Conservation (phyloP, 2,888 invertebrate genomes). For the Acleris holmiana region DNA sequence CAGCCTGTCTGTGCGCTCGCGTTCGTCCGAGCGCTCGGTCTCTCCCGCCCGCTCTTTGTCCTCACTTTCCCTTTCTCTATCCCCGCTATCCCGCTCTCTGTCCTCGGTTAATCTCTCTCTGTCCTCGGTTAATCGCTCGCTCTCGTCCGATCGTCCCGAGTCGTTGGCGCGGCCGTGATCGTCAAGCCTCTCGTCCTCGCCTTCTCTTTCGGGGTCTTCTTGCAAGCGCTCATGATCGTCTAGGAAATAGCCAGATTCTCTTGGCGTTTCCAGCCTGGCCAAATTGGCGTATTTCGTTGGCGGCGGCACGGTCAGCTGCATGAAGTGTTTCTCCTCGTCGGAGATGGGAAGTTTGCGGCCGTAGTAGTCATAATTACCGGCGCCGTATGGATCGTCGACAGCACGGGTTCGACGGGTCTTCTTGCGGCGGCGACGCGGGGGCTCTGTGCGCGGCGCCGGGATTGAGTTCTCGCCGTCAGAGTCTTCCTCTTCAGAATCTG, state of each 20-base stretch:
- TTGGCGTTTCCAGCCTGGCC: constrained; percentile 58
- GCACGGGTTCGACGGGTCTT: constrained; percentile 60
- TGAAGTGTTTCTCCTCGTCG: constrained; percentile 66
- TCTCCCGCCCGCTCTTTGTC: constrained; percentile 49
- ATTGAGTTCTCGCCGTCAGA: constrained; percentile 61
- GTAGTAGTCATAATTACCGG: constrained; percentile 71
- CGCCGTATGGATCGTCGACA: constrained; percentile 52
- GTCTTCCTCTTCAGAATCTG: constrained; percentile 50
- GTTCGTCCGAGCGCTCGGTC: constrained; percentile 49
- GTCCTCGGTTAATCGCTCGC: constrained; percentile 41
- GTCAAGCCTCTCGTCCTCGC: constrained; percentile 42
- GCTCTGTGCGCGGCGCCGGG: constrained; percentile 55
- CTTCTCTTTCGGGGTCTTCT: constrained; percentile 60
- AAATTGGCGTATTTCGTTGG: constrained; percentile 69
- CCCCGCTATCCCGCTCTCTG: constrained; percentile 28
- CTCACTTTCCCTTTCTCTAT: constrained; percentile 45
- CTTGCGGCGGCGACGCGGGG: constrained; percentile 64
- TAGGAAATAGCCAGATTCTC: constrained; percentile 54
- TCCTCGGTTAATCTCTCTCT: constrained; percentile 44
- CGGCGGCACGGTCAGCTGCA: constrained; percentile 61
- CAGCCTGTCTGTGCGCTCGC: constrained; percentile 54
- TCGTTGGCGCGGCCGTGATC: constrained; percentile 44
- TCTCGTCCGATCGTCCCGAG: constrained; percentile 47
- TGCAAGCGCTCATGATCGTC: constrained; percentile 65
- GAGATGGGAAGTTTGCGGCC: constrained; percentile 67